A percentile compares a stretch with the other conserved stretches of the same genome.
These are phyloP conservation scores for Thecophora atra DNA, from an alignment of 2,888 invertebrate genomes.

Conservation along the genomic window DNA sequence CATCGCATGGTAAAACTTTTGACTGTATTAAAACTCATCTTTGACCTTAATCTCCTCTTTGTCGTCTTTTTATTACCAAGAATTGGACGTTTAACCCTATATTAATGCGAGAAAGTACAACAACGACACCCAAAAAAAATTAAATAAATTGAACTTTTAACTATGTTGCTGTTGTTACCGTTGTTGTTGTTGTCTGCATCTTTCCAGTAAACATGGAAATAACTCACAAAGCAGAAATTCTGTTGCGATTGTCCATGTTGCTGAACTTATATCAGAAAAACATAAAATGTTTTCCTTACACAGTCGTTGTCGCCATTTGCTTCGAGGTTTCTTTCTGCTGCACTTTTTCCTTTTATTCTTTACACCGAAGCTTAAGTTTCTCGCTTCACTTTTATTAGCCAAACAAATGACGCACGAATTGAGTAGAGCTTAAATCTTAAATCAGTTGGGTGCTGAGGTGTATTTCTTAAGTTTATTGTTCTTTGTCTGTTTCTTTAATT, in stretches of 20 bases:
- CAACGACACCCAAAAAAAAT: background rate
- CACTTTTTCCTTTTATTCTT: no score
- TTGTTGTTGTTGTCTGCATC: background rate
- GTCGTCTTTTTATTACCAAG: background rate
- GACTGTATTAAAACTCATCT: background rate
- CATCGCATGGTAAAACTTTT: no score
- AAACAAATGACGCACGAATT: no score
- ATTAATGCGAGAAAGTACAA: background rate
- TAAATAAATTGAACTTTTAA: constrained; percentile 20
- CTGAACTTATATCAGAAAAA: background rate
- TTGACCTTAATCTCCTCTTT: background rate
- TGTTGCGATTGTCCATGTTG: no score
- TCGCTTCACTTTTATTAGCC: no score
- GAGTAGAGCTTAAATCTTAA: no score
- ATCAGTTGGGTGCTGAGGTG: no score
- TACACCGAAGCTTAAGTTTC: no score
- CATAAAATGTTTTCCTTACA: background rate
- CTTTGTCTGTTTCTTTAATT: no score
- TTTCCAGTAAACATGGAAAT: no score
- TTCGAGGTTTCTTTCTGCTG: background rate
- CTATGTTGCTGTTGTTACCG: constrained; percentile 5
- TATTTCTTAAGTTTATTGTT: no score
- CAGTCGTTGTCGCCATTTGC: constrained; percentile 2
- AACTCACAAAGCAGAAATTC: background rate
- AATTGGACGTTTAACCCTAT: constrained; percentile 9